Conservation (phyloP, 2,888 invertebrate species). For the Ophion ventricosus region DNA sequence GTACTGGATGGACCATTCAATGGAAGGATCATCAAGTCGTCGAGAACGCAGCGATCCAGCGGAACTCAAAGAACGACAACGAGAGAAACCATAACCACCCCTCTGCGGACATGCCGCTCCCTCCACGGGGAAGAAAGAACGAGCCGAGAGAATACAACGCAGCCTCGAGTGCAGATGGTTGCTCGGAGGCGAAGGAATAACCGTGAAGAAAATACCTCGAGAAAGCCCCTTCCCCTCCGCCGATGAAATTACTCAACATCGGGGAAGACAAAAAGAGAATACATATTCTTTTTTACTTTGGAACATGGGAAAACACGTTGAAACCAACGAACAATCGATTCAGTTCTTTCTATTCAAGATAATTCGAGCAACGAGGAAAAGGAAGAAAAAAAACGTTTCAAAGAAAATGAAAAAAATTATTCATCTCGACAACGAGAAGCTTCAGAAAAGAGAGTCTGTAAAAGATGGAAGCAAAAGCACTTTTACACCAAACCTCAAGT, state of each 20-base stretch:
- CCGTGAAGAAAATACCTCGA: conserved; percentile 44
- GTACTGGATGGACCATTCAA: conserved; percentile 58
- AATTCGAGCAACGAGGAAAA: not conserved
- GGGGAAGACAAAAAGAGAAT: conserved; percentile 17
- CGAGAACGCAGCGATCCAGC: conserved; percentile 39
- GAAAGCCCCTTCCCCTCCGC: too few species aligned
- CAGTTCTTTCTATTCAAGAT: not conserved
- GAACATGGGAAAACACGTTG: conserved; percentile 3
- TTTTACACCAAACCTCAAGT: conserved; percentile 10
- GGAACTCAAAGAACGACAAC: conserved; percentile 28
- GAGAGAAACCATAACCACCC: conserved; percentile 12
- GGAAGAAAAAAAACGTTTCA: not conserved
- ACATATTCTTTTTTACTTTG: conserved; percentile 24
- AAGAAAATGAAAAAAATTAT: not conserved
- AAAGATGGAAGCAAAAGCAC: not conserved
- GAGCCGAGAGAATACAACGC: conserved; percentile 15
- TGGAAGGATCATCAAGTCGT: conserved; percentile 41
- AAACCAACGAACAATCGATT: not conserved
- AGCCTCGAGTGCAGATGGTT: conserved; percentile 56
- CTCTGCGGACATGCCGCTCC: conserved; percentile 1
- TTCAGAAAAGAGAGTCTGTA: not conserved
- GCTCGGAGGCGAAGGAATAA: conserved; percentile 36
- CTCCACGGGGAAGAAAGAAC: conserved; percentile 12
- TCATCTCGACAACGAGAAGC: conserved; percentile 13
- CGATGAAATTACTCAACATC: conserved; percentile 35